A percentile compares a stretch with the other conserved stretches of the same genome.
Conservation (phyloP, 2,797 vertebrate genomes). For the Lutjanus argentimaculatus region DNA sequence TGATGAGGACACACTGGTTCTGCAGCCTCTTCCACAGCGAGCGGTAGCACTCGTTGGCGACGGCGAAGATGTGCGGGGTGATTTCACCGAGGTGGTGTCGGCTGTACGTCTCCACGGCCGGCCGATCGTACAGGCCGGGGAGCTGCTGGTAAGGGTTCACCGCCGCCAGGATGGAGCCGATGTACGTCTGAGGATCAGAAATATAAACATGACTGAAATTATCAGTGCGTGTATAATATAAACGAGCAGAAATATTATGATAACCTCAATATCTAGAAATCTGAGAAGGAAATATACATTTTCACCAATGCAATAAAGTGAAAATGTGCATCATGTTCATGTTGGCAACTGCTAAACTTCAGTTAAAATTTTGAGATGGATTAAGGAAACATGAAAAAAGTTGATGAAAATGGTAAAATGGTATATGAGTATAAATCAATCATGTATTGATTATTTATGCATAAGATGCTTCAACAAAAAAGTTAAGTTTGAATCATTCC, state of each 20-base stretch:
- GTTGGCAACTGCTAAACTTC: too few relatives aligned
- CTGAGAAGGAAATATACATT: too few relatives aligned
- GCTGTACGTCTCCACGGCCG: constrained; percentile 90
- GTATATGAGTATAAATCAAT: too few relatives aligned
- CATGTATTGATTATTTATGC: too few relatives aligned
- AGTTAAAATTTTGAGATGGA: too few relatives aligned
- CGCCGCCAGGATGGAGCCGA: constrained; percentile 95
- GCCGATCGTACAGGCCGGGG: constrained; percentile 88
- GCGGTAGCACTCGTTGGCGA: constrained; percentile 97
- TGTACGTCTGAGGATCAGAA: constrained; percentile 90
- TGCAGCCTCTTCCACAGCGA: constrained; percentile 94
- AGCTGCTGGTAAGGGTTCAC: constrained; percentile 96
- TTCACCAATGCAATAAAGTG: too few relatives aligned
- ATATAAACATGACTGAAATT: not conserved
- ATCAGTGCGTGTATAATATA: too few relatives aligned
- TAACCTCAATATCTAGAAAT: not conserved
- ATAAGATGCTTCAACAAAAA: too few relatives aligned
- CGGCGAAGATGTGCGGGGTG: constrained; percentile 94
- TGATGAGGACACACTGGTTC: constrained; percentile 98
- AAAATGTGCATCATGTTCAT: too few relatives aligned
- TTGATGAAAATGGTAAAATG: too few relatives aligned
- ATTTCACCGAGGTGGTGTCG: constrained; percentile 92
- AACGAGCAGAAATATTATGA: not conserved
- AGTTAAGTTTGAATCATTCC: too few relatives aligned
- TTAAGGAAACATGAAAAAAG: too few relatives aligned